These are phyloP conservation scores for Melanotaenia trifasciata DNA, from an alignment of 2,797 vertebrate genomes.

Conservation along the genomic window DNA sequence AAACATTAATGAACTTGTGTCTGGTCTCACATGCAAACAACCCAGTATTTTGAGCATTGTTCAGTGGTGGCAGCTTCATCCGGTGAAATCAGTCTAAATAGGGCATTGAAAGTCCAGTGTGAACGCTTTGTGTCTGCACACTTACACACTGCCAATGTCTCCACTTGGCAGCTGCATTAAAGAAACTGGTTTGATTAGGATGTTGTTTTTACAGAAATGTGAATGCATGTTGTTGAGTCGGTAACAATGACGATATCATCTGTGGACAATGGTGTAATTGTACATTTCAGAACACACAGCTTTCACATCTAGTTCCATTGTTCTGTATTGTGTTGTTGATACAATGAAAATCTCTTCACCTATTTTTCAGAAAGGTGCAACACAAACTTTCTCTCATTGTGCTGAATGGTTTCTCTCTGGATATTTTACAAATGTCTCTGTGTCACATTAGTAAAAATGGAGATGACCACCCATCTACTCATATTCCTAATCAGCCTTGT, in stretches of 20 bases:
- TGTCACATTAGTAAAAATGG: background rate
- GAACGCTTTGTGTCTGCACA: background rate
- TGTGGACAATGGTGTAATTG: constrained; percentile 13
- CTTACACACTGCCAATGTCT: constrained; percentile 40
- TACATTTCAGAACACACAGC: constrained; percentile 15
- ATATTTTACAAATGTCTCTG: constrained; percentile 13
- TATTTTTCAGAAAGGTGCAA: constrained; percentile 43
- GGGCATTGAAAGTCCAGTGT: constrained; percentile 41
- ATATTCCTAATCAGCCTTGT: background rate
- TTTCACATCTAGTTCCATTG: constrained; percentile 40
- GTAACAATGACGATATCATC: constrained; percentile 51
- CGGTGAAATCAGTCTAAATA: constrained; percentile 41
- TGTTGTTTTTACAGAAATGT: constrained; percentile 49
- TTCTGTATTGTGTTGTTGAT: constrained; percentile 29
- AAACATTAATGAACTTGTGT: background rate
- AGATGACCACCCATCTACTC: constrained; percentile 10
- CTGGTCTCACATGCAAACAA: background rate
- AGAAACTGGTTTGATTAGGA: constrained; percentile 46
- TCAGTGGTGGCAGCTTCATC: constrained; percentile 23
- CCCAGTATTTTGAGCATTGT: constrained; percentile 37
- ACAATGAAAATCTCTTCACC: constrained; percentile 40
- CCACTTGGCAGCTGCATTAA: constrained; percentile 41
- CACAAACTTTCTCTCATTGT: background rate
- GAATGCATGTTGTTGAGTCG: constrained; percentile 30
- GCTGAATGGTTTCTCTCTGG: constrained; percentile 22